Base-by-base conservation (phyloP, 1,140 invertebrate genomes). In the Watersipora subatra region DNA sequence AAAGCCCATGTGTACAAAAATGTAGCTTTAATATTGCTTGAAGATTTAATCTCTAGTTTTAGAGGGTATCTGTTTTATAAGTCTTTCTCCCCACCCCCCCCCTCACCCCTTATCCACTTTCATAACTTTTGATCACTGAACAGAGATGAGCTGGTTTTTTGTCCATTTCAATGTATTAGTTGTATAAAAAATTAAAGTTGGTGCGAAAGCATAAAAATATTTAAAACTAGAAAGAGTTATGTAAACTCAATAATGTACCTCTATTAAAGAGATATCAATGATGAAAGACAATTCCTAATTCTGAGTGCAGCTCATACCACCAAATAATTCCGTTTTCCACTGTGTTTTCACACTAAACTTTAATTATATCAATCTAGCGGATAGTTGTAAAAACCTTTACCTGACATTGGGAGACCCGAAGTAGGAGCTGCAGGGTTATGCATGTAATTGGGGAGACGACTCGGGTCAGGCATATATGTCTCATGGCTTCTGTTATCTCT, bases 401-500 rank as follows among this genome's bases (percentile, higher is more conserved):
- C 34, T 46, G 34, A n/a, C 34, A 46, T 46, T 12, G 34, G 7
- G n/a, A n/a, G 34, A n/a, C 7, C n/a, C 7, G 7, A 12, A n/a
- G 34, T 46, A 46, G 34, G 34, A n/a, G 34, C 34, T 7, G 7
- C 7, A n/a, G n/a, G n/a, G 34, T n/a, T 46, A n/a, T 7, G 7
- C 34, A 46, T 46, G 34, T 46, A 46, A n/a, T n/a, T 46, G n/a
- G 7, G 7, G 7, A 46, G 34, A 7, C 34, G 7, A 46, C 34
- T 46, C 7, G 34, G 58, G 58, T 59, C 58, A 59, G 58, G 12
- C 20, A 19, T 63, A 63, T 30, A 34, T 12, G 3, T 3, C 17
- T 63, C 19, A 63, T 55, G 19, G 3, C 17, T 26, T 12, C 17
- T 30, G 62, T 19, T 22, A 7, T 22, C 34, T 64, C 70, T 64